Conservation (phyloP, 2,113 vertebrate species). For the Bungarus multicinctus region DNA sequence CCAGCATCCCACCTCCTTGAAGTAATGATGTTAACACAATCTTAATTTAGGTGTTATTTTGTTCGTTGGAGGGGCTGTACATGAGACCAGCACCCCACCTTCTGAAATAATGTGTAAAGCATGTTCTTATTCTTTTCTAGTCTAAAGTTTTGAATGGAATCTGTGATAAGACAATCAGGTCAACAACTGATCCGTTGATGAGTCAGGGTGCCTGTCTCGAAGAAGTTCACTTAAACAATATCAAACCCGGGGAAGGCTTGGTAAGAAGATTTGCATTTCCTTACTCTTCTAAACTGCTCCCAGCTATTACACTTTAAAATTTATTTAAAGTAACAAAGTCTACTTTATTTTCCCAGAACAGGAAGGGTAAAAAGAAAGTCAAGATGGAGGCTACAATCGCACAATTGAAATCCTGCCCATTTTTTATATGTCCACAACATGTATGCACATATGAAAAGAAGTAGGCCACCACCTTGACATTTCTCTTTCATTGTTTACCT, state of each 20-base stretch:
- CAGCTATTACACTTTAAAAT: not conserved
- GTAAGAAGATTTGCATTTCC: conserved; percentile 68
- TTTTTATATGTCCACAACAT: not conserved
- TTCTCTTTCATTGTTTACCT: not conserved
- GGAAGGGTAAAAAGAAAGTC: not conserved
- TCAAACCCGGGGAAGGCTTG: conserved; percentile 89
- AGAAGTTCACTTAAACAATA: conserved; percentile 83
- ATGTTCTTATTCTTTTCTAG: conserved; percentile 62
- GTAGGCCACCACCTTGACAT: not conserved
- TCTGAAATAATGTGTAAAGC: not conserved
- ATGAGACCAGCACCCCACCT: not conserved
- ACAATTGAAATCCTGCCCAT: not conserved
- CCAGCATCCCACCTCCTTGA: not conserved
- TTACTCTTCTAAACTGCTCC: not conserved
- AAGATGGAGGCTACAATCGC: not conserved
- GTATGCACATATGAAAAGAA: not conserved
- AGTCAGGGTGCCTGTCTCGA: conserved; percentile 83
- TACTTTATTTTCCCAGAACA: not conserved
- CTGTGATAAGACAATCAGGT: conserved; percentile 85
- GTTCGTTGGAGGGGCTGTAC: not conserved
- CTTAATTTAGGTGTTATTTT: not conserved
- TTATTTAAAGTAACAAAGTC: not conserved
- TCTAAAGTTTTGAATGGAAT: conserved; percentile 86
- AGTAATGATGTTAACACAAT: not conserved
- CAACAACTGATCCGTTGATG: conserved; percentile 79